phyloP scores from a whole-genome alignment of 2,888 invertebrate genomes.

The Autographa gamma region DNA sequence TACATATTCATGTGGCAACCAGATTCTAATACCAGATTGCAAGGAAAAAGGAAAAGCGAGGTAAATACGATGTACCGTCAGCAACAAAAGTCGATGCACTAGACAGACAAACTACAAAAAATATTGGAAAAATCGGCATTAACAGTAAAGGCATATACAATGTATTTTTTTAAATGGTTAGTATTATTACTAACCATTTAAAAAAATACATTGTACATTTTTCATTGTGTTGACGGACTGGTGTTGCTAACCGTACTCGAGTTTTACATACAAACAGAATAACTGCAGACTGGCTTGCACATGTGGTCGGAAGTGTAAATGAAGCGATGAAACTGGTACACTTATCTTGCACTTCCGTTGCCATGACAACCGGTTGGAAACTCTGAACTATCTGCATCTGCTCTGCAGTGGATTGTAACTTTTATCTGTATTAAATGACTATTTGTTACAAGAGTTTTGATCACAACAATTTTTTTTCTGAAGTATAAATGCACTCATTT shows the following conservation, averaged over 20 bases:
- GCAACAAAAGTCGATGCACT: not conserved
- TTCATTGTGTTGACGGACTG: not conserved
- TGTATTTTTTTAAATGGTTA: too few relatives aligned
- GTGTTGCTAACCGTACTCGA: not conserved
- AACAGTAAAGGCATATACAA: too few relatives aligned
- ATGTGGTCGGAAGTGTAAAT: conserved; percentile 5
- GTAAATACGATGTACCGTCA: not conserved
- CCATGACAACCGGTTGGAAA: not conserved
- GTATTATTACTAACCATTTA: too few relatives aligned
- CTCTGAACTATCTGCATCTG: not conserved
- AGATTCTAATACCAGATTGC: conserved; percentile 4
- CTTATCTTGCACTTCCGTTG: not conserved
- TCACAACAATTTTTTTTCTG: too few relatives aligned
- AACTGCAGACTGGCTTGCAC: too few relatives aligned
- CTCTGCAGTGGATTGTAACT: not conserved
- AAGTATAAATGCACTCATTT: too few relatives aligned
- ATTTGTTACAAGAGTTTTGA: too few relatives aligned
- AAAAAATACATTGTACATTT: too few relatives aligned
- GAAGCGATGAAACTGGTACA: not conserved
- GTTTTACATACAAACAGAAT: conserved; percentile 8
- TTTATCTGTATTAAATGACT: too few relatives aligned
- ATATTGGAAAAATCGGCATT: too few relatives aligned
- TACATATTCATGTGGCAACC: conserved; percentile 6
- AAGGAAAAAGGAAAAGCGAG: not conserved
- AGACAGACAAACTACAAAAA: not conserved